Conservation (phyloP, 2,888 invertebrate species). For the Drosophila neonasuta region DNA sequence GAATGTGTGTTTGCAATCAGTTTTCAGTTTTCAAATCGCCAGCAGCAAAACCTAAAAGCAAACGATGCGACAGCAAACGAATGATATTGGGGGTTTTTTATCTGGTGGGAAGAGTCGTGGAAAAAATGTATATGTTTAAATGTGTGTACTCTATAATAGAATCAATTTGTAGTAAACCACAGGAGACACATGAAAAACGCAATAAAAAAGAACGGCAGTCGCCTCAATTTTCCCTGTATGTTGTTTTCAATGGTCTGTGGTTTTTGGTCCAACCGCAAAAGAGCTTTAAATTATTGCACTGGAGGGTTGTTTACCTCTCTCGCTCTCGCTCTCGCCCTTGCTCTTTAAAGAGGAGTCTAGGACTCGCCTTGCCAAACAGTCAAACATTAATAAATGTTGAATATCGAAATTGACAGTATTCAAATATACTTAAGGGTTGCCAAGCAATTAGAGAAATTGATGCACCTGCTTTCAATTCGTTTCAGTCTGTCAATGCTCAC, state of each 20-base stretch:
- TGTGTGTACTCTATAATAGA: slow-evolving; percentile 66
- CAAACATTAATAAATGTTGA: slow-evolving; percentile 22
- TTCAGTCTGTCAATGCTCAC: not conserved
- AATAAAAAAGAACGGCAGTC: slow-evolving; percentile 64
- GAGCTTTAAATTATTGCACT: slow-evolving; percentile 68
- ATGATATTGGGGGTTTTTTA: slow-evolving; percentile 25
- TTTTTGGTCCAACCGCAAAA: slow-evolving; percentile 59
- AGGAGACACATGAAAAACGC: slow-evolving; percentile 73
- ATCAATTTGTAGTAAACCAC: slow-evolving; percentile 78
- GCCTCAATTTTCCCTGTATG: slow-evolving; percentile 33
- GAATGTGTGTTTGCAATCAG: slow-evolving; percentile 67
- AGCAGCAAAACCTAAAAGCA: slow-evolving; percentile 57
- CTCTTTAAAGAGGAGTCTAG: slow-evolving; percentile 10
- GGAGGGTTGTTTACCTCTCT: not conserved
- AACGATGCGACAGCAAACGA: slow-evolving; percentile 41
- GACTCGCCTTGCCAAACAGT: not conserved
- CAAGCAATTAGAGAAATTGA: no score
- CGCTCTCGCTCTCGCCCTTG: no score
- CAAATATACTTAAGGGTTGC: not conserved
- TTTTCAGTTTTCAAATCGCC: slow-evolving; percentile 72
- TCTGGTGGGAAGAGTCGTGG: not conserved
- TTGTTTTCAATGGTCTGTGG: slow-evolving; percentile 47
- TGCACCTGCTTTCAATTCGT: not conserved
- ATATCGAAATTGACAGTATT: not conserved
- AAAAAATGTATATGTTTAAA: slow-evolving; percentile 13